phyloP scores from a whole-genome alignment of 2,113 vertebrate genomes.

The Malurus cyaneus region DNA sequence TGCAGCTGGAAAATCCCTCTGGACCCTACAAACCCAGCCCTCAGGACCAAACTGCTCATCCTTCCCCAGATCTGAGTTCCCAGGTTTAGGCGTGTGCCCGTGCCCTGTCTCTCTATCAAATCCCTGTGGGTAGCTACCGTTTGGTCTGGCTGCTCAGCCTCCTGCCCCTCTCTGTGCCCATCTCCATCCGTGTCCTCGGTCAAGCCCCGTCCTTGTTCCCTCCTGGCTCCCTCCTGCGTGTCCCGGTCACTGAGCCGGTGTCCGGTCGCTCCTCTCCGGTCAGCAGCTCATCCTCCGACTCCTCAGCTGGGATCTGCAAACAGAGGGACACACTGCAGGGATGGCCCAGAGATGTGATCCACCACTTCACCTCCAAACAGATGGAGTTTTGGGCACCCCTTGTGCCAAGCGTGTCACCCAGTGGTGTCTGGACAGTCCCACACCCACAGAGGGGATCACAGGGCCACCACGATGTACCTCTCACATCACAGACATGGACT shows the following conservation, averaged over 20 bases:
- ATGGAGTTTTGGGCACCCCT: fast-evolving
- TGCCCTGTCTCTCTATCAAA: neutral
- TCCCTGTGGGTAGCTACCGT: neutral
- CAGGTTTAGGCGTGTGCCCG: fast-evolving
- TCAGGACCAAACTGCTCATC: neutral
- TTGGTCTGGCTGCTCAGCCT: neutral
- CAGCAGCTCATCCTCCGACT: neutral
- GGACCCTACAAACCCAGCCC: neutral
- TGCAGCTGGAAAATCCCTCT: neutral
- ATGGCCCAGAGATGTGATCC: neutral
- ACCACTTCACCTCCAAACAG: neutral
- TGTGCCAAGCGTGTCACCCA: fast-evolving
- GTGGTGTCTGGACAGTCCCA: fast-evolving
- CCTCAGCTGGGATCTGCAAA: conserved; percentile 45
- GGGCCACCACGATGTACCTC: fast-evolving
- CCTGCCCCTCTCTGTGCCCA: neutral
- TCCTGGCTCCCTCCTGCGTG: neutral
- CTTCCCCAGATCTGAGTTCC: fast-evolving
- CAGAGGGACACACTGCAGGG: neutral
- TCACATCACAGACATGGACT: fast-evolving
- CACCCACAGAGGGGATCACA: no score
- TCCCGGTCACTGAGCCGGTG: neutral
- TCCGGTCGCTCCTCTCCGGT: conserved; percentile 58
- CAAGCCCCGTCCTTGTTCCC: neutral
- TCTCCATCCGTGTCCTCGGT: neutral